Evolutionary conservation across 1,140 invertebrate genomes (phyloP).

Genomic region (Sipha flava): DNA sequence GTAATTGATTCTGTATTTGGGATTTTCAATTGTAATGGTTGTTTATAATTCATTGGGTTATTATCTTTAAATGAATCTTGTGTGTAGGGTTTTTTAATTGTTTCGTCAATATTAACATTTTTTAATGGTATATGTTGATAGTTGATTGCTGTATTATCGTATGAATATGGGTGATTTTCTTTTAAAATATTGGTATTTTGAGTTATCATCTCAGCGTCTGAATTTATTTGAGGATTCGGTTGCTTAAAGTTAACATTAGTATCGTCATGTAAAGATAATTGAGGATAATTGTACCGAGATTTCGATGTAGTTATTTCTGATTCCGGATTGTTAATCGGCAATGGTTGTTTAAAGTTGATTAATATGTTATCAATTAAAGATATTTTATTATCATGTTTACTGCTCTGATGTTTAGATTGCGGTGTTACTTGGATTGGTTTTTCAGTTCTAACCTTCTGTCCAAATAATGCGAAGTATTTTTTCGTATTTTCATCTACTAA

Average conservation of each 20-base stretch:
- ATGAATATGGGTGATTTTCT: not conserved
- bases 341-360: constrained; percentile 48
- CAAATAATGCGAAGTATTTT: constrained; percentile 66
- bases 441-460: constrained; percentile 54
- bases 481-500: constrained; percentile 65
- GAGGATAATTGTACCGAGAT: not conserved
- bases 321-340: constrained; percentile 49
- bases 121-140: not conserved
- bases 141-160: not conserved
- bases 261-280: constrained; percentile 41
- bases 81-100: not conserved
- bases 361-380: constrained; percentile 43
- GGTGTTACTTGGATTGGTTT: not conserved
- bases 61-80: constrained; percentile 40
- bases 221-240: not conserved
- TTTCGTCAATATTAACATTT: not conserved
- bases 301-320: constrained; percentile 42
- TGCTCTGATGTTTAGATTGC: not conserved
- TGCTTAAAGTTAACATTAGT: constrained; percentile 7
- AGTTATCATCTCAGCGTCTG: not conserved
- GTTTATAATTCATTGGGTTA: constrained; percentile 48
- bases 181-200: not conserved
- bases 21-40: constrained; percentile 47
- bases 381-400: constrained; percentile 3
- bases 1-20: constrained; percentile 49